These are phyloP conservation scores for Fistularia commersonii DNA, from an alignment of 2,797 vertebrate species.

Conservation along the genomic window DNA sequence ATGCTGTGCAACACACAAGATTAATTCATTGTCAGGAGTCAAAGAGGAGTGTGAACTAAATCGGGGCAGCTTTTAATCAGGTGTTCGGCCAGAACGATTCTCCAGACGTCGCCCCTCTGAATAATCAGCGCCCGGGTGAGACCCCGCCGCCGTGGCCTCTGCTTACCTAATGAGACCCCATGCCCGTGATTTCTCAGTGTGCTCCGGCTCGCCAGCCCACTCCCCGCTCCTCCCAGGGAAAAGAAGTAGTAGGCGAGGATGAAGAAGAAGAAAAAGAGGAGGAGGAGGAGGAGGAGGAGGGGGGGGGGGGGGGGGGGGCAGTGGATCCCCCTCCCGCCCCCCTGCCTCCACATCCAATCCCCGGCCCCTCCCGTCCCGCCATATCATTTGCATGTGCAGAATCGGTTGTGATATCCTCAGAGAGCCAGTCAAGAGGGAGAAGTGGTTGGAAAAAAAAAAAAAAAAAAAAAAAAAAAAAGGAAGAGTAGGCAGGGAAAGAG, in stretches of 20 bases:
- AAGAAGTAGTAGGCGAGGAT: conserved; percentile 42
- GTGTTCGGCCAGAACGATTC: conserved; percentile 29
- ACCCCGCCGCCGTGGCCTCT: conserved; percentile 64
- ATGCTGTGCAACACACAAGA: too few species aligned
- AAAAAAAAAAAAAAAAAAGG: too few species aligned
- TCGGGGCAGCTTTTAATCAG: conserved; percentile 52
- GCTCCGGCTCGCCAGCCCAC: conserved; percentile 48
- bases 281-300: conserved; percentile 17
- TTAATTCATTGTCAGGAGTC: conserved; percentile 33
- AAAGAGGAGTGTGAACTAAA: conserved; percentile 40
- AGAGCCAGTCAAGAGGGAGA: conserved; percentile 57
- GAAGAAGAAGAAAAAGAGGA: conserved; percentile 17
- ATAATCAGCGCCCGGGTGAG: conserved; percentile 64
- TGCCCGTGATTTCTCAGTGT: conserved; percentile 60
- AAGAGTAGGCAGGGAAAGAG: conserved; percentile 21
- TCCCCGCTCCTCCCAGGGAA: conserved; percentile 55
- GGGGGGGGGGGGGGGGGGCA: too few species aligned
- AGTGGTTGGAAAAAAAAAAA: conserved; percentile 11
- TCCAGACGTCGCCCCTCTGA: conserved; percentile 54
- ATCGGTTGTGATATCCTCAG: conserved; percentile 68
- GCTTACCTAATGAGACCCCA: conserved; percentile 77
- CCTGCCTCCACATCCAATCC: conserved; percentile 42
- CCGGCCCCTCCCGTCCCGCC: conserved; percentile 16
- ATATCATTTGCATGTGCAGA: conserved; percentile 73
- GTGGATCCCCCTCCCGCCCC: too few species aligned